Percentiles rank a stretch among this genome's conserved stretches.
phyloP scores from a whole-genome alignment of 2,888 invertebrate species.

The Odontothrips loti region DNA sequence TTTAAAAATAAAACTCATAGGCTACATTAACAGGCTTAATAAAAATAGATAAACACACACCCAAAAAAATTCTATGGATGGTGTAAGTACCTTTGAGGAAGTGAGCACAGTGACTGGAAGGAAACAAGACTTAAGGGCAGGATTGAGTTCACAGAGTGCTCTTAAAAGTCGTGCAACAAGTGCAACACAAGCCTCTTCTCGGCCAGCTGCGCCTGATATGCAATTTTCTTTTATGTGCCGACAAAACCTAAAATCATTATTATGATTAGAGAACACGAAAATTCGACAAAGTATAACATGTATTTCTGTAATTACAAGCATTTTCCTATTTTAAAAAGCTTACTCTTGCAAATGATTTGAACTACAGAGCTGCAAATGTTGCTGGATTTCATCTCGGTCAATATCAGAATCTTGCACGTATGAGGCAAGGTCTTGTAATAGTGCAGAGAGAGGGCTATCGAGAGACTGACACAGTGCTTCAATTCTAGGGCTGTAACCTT shows the following conservation, averaged over 20 bases:
- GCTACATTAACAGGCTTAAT: no score
- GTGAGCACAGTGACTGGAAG: background rate
- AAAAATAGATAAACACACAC: no score
- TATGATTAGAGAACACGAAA: background rate
- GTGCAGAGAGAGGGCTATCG: background rate
- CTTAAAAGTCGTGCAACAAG: background rate
- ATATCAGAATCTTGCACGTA: slow-evolving; percentile 6
- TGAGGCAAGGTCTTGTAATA: slow-evolving; percentile 2
- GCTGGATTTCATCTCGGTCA: background rate
- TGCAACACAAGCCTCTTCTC: background rate
- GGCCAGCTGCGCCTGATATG: background rate
- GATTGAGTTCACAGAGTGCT: background rate
- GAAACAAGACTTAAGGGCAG: slow-evolving; percentile 4
- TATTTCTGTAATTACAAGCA: background rate
- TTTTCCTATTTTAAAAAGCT: background rate
- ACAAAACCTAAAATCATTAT: background rate
- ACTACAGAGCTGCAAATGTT: background rate
- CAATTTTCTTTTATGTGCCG: background rate
- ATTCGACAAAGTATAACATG: background rate
- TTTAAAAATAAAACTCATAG: background rate
- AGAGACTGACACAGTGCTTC: slow-evolving; percentile 36
- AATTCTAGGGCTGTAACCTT: slow-evolving; percentile 38
- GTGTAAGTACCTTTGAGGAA: background rate
- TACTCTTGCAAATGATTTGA: background rate
- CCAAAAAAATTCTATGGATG: no score